Percentiles rank a stretch among this genome's conserved stretches.
These are phyloP conservation scores for Crossaster papposus DNA, from an alignment of 53 echinoderm and acorn worm genomes.

Conservation along the genomic window DNA sequence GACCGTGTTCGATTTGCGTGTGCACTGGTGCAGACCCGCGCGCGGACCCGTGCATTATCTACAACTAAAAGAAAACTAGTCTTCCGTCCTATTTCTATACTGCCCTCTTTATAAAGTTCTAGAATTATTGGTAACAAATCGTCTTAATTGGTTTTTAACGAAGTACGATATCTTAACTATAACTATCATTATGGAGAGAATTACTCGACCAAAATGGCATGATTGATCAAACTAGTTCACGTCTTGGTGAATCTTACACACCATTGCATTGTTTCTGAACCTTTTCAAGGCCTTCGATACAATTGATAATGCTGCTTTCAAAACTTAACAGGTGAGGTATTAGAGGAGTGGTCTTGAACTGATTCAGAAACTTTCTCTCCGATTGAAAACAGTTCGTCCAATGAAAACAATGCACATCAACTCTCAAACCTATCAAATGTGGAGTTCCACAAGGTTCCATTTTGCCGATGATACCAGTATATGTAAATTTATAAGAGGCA, in stretches of 20 bases:
- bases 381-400: constrained; percentile 2
- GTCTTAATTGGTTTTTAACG: constrained; percentile 18
- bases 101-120: constrained; percentile 54
- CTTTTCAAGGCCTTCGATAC: constrained; percentile 38
- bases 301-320: constrained; percentile 15
- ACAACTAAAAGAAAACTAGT: constrained; percentile 20
- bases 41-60: too few species aligned
- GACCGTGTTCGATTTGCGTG: too few species aligned
- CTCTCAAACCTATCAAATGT: neutral
- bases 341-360: constrained; percentile 14
- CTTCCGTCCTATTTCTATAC: constrained; percentile 44
- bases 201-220: constrained; percentile 11
- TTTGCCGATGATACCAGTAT: constrained; percentile 58
- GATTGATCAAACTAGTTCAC: neutral
- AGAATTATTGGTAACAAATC: constrained; percentile 32
- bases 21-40: too few species aligned
- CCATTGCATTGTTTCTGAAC: constrained; percentile 26
- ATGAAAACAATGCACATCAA: neutral
- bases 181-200: constrained; percentile 34
- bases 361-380: constrained; percentile 11
- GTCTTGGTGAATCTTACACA: neutral
- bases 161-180: constrained; percentile 30
- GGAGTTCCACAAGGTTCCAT: constrained; percentile 44
- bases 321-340: neutral
- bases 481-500: neutral